phyloP scores from a whole-genome alignment of 2,113 vertebrate species.

The Actenoides hombroni region DNA sequence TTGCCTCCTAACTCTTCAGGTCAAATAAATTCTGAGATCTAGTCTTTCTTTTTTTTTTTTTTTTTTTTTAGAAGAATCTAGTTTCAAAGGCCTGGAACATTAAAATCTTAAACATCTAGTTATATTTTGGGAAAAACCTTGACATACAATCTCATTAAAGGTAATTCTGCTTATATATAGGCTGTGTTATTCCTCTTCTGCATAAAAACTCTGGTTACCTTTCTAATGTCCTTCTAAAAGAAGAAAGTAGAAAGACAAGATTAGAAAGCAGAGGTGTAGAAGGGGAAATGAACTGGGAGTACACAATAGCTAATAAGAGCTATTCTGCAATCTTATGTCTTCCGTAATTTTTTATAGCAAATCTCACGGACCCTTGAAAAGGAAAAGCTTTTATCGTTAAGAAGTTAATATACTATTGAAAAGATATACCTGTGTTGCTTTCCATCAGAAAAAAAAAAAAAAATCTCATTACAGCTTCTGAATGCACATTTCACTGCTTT shows the following conservation, averaged over 20 bases:
- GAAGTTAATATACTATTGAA: background rate
- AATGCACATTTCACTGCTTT: background rate
- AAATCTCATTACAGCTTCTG: background rate
- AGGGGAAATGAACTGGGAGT: constrained; percentile 1
- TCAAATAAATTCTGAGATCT: background rate
- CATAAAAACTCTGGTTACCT: background rate
- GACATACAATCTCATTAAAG: background rate
- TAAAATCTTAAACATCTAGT: background rate
- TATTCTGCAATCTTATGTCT: background rate
- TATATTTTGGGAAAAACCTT: background rate
- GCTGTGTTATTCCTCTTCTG: background rate
- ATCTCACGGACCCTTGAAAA: background rate
- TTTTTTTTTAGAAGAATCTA: background rate
- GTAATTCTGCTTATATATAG: background rate
- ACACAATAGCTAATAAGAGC: background rate
- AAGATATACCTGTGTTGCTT: background rate
- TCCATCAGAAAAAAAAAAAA: background rate
- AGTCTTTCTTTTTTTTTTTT: background rate
- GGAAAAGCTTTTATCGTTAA: background rate
- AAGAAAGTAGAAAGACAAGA: background rate
- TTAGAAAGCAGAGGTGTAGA: background rate
- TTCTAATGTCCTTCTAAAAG: constrained; percentile 1
- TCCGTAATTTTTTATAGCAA: background rate
- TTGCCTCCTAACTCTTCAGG: background rate
- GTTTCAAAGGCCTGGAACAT: background rate